Base-by-base conservation (phyloP, 2,113 vertebrate genomes). In the Engraulis encrasicolus region DNA sequence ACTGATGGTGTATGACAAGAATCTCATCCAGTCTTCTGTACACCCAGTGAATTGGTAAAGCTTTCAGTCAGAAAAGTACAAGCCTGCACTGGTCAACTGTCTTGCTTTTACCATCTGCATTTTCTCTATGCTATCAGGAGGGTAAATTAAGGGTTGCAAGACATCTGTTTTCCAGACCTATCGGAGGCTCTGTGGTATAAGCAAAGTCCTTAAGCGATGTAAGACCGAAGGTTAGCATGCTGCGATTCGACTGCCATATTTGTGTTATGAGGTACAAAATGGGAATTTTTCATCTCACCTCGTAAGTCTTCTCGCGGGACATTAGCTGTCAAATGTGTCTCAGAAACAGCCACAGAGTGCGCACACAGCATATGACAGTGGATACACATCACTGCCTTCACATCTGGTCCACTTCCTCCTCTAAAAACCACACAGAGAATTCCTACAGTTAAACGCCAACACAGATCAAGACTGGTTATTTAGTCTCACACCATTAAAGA, bases 351-450 rank as follows among this genome's bases (percentile, higher is more conserved):
- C 40, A n/a, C 15, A 71, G 23, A 45, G 61, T 66, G 23, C 81
- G 71, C 20, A 71, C 66, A 66, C 81, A 74, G 38, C 38, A 74
- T 61, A 74, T 71, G n/a, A 18, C 54, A 82, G 54, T 71, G 81
- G 58, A 82, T 45, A 74, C 38, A 45, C 81, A 71, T 66, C 58
- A 66, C 66, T 74, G 20, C 37, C 54, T 31, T 40, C 80, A 81
- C 52, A 81, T 50, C 80, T 81, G 80, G 52, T 38, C 52, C 31
- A 34, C 54, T 82, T 82, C 81, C 81, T 74, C 81, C 81, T 71
- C 38, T 27, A 74, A 17, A 37, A 71, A 82, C 58, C 58, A 66
- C 58, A 66, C 23, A 66, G 23, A 66, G 58, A 66, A 66, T 66
- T 66, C 58, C 58, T 66, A 66, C 58, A 66, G 58, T 66, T 66